Evolutionary conservation across 1,140 invertebrate genomes (phyloP), one percentile per base, ranked within the genome.

Genomic region (Eurosta solidaginis): DNA sequence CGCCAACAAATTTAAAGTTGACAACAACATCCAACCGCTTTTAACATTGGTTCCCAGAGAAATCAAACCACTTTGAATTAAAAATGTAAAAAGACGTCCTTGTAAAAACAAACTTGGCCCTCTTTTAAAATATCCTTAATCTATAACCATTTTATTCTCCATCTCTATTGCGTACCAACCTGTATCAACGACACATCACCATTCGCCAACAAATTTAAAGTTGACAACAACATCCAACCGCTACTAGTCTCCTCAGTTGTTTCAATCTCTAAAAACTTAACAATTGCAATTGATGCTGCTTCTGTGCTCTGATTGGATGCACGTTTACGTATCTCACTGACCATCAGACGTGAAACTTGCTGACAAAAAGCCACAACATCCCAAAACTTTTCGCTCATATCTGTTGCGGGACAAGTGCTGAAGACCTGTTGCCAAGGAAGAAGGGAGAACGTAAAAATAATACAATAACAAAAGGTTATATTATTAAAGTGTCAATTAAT

Each of bases 291-390:
- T 84, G 96, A 97, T 20, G 97, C 97, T 47, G 95, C 94, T 89
- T 97, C 96, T 17, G 97, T 98, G 81, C 95, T 97, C 88, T 98
- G 96, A 89, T 98, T 98, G 29, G 96, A 96, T 27, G 97, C 97
- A 81, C 97, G 91, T 82, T 94, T 92, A 78, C 97, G 90, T 81
- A 99, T 97, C 90, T 99, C 96, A 49, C 94, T 93, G 22, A 99
- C 97, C 94, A 98, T 98, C 20, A 99, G 90, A 82, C 95, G 94
- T 0, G 97, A 97, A 7, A 98, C 96, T 90, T 98, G 94, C 87
- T 97, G 95, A 83, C 96, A 96, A 87, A 98, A 98, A 77, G 95
- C 93, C 54, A 96, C 88, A 81, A 97, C 95, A 88, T 98, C 96
- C 90, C 95, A 94, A 89, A 98, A 98, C 86, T 97, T 96, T 87